Evolutionary conservation across 2,113 vertebrate species (phyloP).

Genomic region (Charadrius vociferus): DNA sequence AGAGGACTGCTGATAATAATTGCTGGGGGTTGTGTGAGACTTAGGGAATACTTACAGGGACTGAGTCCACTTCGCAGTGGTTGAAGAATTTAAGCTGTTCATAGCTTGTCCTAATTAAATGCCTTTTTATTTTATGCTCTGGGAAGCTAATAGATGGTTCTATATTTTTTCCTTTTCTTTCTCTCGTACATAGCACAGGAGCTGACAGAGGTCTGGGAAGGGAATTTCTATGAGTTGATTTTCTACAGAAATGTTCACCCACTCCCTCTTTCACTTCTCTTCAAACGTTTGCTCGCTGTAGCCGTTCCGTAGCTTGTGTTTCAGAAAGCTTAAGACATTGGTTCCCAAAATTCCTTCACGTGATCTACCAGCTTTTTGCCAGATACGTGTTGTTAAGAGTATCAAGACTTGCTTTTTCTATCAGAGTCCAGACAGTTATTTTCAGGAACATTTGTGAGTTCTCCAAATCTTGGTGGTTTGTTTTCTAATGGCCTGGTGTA

Average conservation of each 20-base stretch:
- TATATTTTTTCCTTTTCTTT: background rate
- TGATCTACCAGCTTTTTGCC: background rate
- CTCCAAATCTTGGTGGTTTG: background rate
- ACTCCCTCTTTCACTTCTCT: background rate
- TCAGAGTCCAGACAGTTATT: background rate
- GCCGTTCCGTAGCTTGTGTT: background rate
- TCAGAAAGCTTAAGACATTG: background rate
- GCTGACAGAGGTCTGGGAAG: background rate
- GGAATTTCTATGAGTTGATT: background rate
- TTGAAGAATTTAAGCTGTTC: background rate
- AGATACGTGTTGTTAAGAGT: background rate
- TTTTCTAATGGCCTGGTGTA: background rate
- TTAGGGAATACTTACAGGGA: background rate
- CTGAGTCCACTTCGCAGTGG: background rate
- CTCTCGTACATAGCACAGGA: background rate
- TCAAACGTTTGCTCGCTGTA: background rate
- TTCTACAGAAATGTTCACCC: background rate
- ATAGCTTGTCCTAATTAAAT: background rate
- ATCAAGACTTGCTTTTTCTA: background rate
- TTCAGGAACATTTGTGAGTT: background rate
- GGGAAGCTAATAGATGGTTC: background rate
- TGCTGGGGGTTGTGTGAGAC: background rate
- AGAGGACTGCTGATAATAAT: background rate
- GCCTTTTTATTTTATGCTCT: background rate
- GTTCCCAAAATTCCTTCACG: background rate